Evolutionary conservation across 2,797 vertebrate species (phyloP).

Genomic region (Cottoperca gobio): DNA sequence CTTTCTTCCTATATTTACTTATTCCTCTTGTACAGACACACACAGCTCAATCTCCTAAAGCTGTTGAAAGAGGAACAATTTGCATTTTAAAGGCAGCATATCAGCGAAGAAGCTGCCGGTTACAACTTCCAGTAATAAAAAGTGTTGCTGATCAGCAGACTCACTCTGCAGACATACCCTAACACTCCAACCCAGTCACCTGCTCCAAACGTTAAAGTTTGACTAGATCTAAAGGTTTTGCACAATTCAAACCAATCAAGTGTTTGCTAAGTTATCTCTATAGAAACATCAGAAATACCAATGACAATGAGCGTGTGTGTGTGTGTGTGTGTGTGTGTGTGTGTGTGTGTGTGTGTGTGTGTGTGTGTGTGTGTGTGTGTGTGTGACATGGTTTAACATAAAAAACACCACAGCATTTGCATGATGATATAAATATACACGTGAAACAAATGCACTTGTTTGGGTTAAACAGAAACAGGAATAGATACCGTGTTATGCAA

Average conservation of each 20-base stretch:
- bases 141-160: background rate
- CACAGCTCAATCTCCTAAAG: background rate
- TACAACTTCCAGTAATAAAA: background rate
- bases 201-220: background rate
- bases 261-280: background rate
- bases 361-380: too few relatives aligned
- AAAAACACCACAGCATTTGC: slow-evolving; percentile 4
- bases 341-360: too few relatives aligned
- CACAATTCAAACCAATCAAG: background rate
- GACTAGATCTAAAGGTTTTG: background rate
- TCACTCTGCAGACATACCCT: background rate
- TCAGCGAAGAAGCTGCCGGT: background rate
- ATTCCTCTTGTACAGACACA: background rate
- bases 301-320: too few relatives aligned
- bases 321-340: too few relatives aligned
- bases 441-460: background rate
- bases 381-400: background rate
- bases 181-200: background rate
- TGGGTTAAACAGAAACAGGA: background rate
- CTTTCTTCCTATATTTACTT: background rate
- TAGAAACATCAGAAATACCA: background rate
- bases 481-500: background rate
- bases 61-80: slow-evolving; percentile 15
- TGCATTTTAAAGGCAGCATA: slow-evolving; percentile 26
- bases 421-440: background rate